These are phyloP conservation scores for Spodoptera exigua DNA, from an alignment of 2,888 invertebrate species.

Conservation along the genomic window DNA sequence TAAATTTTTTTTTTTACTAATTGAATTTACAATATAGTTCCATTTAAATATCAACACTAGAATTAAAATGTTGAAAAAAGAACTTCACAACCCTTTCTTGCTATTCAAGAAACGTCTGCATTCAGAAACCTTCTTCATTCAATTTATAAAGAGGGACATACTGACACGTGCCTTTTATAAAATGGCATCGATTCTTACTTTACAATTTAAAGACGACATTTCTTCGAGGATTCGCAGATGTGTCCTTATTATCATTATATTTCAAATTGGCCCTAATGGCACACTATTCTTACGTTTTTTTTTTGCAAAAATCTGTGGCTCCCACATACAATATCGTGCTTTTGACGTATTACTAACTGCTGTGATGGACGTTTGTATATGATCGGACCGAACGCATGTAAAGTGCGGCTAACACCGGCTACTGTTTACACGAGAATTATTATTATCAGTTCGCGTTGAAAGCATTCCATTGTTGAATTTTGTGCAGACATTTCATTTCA, in stretches of 20 bases:
- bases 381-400: conserved; percentile 23
- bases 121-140: too few relatives aligned
- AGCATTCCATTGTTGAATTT: conserved; percentile 38
- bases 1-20: too few relatives aligned
- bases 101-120: too few relatives aligned
- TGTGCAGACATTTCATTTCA: conserved; percentile 12
- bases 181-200: too few relatives aligned
- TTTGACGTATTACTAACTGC: conserved; percentile 31
- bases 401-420: conserved; percentile 32
- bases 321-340: conserved; percentile 24
- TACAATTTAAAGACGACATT: background rate
- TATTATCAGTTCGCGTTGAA: conserved; percentile 40
- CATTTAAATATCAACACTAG: too few relatives aligned
- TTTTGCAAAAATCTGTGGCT: conserved; percentile 16
- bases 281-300: conserved; percentile 7
- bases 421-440: conserved; percentile 42
- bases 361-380: conserved; percentile 41
- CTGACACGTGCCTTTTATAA: too few relatives aligned
- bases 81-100: too few relatives aligned
- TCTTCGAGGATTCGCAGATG: background rate
- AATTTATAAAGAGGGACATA: too few relatives aligned
- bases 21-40: too few relatives aligned
- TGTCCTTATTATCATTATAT: background rate
- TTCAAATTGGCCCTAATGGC: background rate
- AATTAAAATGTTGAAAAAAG: too few relatives aligned